Conservation (phyloP, 2,113 vertebrate genomes). For the Hiodon tergisus region DNA sequence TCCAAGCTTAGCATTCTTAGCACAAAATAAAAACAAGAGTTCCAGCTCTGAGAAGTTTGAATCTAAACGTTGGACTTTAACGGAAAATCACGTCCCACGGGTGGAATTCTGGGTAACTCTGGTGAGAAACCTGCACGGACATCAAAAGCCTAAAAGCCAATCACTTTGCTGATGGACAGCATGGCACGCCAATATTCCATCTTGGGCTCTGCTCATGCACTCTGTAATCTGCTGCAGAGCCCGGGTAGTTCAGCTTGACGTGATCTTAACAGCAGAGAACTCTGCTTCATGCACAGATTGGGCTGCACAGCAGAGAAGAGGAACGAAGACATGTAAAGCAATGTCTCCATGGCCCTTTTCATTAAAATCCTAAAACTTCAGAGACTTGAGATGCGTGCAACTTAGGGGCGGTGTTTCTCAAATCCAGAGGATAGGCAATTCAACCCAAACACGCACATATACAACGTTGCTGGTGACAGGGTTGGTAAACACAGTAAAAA, state of each 20-base stretch:
- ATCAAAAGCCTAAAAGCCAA: background rate
- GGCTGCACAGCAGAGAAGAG: background rate
- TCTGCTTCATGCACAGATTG: background rate
- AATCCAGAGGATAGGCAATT: background rate
- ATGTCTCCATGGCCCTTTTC: background rate
- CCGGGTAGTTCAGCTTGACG: background rate
- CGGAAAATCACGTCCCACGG: background rate
- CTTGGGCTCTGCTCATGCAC: too few species aligned
- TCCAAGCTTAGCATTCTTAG: background rate
- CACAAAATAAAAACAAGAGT: background rate
- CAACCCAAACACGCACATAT: background rate
- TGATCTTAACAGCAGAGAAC: background rate
- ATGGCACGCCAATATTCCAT: too few species aligned
- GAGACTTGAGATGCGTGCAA: background rate
- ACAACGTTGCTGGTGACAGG: background rate
- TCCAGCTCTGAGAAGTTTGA: background rate
- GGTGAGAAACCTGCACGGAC: background rate
- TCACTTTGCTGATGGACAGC: too few species aligned
- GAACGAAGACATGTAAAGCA: background rate
- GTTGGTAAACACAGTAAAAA: background rate
- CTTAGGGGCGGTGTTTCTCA: background rate
- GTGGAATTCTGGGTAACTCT: too few species aligned
- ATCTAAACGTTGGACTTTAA: background rate
- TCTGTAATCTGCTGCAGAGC: too few species aligned
- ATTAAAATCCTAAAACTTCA: too few species aligned